Percentiles rank a stretch among this genome's conserved stretches.
Conservation (phyloP, 2,888 invertebrate species). For the Athalia circularis region DNA sequence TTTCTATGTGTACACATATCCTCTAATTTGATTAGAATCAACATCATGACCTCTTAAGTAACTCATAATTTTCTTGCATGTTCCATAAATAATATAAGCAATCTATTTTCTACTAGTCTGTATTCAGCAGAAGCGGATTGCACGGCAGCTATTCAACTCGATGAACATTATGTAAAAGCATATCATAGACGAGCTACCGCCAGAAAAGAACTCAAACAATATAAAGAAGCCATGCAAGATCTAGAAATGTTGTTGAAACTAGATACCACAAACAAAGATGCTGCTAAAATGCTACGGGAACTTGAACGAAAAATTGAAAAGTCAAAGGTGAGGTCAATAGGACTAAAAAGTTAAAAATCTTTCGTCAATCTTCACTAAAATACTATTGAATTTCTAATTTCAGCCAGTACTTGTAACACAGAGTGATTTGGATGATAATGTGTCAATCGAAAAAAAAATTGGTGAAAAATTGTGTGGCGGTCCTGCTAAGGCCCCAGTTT, state of each 20-base stretch:
- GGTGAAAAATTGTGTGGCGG: conserved; percentile 54
- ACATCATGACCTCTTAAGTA: too few species aligned
- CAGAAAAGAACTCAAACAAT: conserved; percentile 82
- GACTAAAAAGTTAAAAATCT: conserved; percentile 43
- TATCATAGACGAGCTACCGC: conserved; percentile 88
- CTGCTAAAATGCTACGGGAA: conserved; percentile 78
- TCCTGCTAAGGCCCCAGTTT: conserved; percentile 21
- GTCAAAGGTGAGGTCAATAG: conserved; percentile 73
- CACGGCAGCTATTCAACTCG: conserved; percentile 85
- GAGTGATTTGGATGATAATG: conserved; percentile 29
- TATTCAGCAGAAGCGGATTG: conserved; percentile 88
- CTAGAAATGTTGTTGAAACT: conserved; percentile 81
- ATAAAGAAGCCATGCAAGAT: conserved; percentile 84
- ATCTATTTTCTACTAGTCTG: conserved; percentile 74
- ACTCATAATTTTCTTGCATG: too few species aligned
- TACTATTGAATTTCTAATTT: conserved; percentile 14
- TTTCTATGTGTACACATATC: conserved; percentile 37
- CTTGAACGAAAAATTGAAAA: conserved; percentile 77
- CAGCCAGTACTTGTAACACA: conserved; percentile 63
- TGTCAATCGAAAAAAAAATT: conserved; percentile 55
- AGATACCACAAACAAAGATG: conserved; percentile 87
- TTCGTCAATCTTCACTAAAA: conserved; percentile 12
- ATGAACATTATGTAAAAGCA: conserved; percentile 89
- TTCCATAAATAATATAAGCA: too few species aligned
- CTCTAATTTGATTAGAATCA: conserved; percentile 5